Evolutionary conservation across 2,113 vertebrate genomes (phyloP).

Genomic region (Tupaia tana): DNA sequence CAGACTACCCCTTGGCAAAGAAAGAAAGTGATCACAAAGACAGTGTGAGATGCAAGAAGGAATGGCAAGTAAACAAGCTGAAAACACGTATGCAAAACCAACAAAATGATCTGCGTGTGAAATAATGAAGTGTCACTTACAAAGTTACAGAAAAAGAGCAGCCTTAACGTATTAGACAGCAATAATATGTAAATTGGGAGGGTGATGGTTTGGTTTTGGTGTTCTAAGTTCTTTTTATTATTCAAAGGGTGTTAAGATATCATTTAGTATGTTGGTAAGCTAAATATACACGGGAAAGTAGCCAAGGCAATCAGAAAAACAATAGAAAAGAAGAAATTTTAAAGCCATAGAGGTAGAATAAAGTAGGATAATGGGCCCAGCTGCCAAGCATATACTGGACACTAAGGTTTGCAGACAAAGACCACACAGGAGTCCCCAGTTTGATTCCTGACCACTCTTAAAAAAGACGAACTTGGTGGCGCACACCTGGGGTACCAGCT

Average conservation of each 20-base stretch:
- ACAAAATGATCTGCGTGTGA: background rate
- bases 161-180: background rate
- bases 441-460: too few species aligned
- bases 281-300: background rate
- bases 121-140: background rate
- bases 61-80: too few species aligned
- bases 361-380: background rate
- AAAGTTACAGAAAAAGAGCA: background rate
- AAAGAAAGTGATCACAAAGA: background rate
- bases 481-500: too few species aligned
- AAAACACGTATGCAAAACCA: background rate
- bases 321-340: background rate
- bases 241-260: background rate
- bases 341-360: background rate
- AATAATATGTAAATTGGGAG: background rate
- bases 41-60: background rate
- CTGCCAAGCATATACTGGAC: too few species aligned
- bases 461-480: too few species aligned
- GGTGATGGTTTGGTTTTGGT: background rate
- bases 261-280: background rate
- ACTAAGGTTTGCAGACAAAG: too few species aligned
- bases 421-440: too few species aligned
- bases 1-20: background rate
- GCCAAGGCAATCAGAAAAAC: background rate
- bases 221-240: background rate